Evolutionary conservation across 2,113 vertebrate species (phyloP), one percentile per base, ranked within the genome.

Genomic region (Zeus faber): DNA sequence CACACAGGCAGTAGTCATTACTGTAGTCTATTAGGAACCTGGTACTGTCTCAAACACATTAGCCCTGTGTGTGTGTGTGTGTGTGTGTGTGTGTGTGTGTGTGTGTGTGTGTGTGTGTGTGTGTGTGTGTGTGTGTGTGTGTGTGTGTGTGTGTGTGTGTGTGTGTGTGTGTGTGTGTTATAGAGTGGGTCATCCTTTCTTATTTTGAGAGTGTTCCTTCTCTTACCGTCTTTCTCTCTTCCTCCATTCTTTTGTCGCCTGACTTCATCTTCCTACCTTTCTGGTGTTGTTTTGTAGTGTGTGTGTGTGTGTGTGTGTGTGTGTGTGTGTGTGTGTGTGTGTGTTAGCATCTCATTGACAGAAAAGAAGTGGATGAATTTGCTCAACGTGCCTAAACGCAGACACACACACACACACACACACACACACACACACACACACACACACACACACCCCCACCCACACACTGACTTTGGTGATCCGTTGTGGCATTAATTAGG

Each of bases 401-500:
- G n/a, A n/a, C n/a, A n/a, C n/a, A n/a, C n/a, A n/a, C n/a, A n/a
- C n/a, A n/a, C n/a, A n/a, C n/a, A n/a, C n/a, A n/a, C n/a, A n/a
- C 20, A 45, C 21, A 45, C 43, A 45, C 20, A 45, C 21, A 13
- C 43, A 45, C 43, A 23, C 20, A 22, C 43, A 21, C 20, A 44
- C 39, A 44, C 23, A 44, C 53, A 20, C 53, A 29, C 39, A 20
- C 53, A 21, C 33, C n/a, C n/a, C n/a, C n/a, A n/a, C 45, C 10
- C 45, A 25, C 45, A 47, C 14, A 25, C 21, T 17, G 6, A n/a
- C 24, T 22, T 13, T 57, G 44, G 51, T 70, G 63, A 76, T 73
- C 61, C 40, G 37, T 62, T 67, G 57, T 67, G 68, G 52, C 52
- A 74, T 83, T 84, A 78, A 85, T 80, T 81, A 78, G 67, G 31